Conservation (phyloP, 1,140 invertebrate species). For the Limonius californicus region DNA sequence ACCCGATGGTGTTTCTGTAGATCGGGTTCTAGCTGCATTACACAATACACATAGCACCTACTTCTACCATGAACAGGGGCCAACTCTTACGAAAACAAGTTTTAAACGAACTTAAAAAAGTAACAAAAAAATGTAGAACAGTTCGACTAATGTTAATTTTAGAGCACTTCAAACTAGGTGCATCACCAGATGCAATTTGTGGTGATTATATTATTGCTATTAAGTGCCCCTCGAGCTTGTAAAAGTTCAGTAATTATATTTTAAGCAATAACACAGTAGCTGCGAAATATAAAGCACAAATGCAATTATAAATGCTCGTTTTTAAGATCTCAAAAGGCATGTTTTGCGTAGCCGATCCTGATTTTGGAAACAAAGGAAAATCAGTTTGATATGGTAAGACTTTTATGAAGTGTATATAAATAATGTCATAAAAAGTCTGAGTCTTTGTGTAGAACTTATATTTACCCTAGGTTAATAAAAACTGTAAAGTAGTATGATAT, state of each 20-base stretch:
- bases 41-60: no score
- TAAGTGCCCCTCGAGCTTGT: background rate
- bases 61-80: no score
- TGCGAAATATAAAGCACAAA: background rate
- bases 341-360: background rate
- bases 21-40: no score
- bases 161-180: background rate
- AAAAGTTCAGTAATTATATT: background rate
- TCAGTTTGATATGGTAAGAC: constrained; percentile 18
- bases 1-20: no score
- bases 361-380: constrained; percentile 27
- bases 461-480: constrained; percentile 18
- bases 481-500: background rate
- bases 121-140: background rate
- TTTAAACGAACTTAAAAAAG: no score
- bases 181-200: background rate
- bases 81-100: no score
- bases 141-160: background rate
- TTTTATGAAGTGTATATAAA: constrained; percentile 9
- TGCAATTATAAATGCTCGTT: background rate
- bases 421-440: background rate
- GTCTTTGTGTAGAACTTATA: background rate
- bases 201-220: background rate
- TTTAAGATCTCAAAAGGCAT: background rate
- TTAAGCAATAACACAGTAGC: background rate